Evolutionary conservation across 2,113 vertebrate genomes (phyloP).

Genomic region (Poecilia latipinna): DNA sequence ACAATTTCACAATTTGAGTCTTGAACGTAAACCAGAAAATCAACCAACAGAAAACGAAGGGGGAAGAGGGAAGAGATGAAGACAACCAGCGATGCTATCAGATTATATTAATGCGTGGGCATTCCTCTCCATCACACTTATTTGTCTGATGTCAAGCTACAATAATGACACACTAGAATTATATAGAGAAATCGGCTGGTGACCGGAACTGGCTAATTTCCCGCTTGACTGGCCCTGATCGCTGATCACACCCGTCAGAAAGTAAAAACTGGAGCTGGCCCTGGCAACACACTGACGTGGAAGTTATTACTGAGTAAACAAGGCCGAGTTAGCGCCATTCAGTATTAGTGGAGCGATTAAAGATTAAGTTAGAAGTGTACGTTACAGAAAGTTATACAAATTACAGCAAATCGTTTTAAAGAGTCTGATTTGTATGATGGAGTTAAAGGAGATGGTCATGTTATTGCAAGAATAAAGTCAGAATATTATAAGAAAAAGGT

Average conservation of each 20-base stretch:
- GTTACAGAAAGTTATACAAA: too few relatives aligned
- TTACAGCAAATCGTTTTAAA: too few relatives aligned
- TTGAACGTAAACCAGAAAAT: neutral
- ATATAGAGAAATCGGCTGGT: neutral
- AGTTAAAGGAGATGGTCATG: too few relatives aligned
- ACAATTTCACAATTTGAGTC: conserved; percentile 22
- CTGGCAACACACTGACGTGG: too few relatives aligned
- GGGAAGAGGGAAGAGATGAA: conserved; percentile 1
- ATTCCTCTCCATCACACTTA: conserved; percentile 16
- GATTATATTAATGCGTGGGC: conserved; percentile 37
- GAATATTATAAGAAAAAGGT: too few relatives aligned
- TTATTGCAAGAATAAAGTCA: too few relatives aligned
- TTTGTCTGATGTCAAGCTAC: conserved; percentile 16
- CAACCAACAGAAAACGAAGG: conserved; percentile 1
- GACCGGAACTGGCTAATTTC: neutral
- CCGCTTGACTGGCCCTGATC: neutral
- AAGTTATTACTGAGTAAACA: too few relatives aligned
- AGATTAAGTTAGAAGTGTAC: too few relatives aligned
- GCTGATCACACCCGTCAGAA: neutral
- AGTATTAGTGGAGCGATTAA: too few relatives aligned
- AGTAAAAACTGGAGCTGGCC: neutral
- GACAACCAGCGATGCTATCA: conserved; percentile 30
- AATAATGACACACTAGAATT: conserved; percentile 36
- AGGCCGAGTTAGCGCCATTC: too few relatives aligned
- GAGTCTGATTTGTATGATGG: too few relatives aligned